Conservation (phyloP, 2,113 vertebrate species). For the Acanthochromis polyacanthus region DNA sequence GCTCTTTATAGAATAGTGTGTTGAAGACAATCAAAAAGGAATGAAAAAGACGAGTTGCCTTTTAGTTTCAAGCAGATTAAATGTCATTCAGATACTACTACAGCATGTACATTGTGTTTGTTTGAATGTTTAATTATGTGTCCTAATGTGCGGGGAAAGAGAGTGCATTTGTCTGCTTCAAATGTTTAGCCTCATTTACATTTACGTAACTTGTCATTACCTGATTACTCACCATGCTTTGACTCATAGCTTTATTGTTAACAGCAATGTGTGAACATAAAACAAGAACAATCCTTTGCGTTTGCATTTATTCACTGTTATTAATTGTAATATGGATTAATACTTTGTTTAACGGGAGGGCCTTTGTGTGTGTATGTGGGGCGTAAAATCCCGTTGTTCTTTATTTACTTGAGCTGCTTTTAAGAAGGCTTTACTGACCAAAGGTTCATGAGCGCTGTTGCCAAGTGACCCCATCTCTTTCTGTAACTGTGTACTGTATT, state of each 20-base stretch:
- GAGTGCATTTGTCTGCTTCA: constrained; percentile 41
- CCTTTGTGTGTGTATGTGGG: constrained; percentile 57
- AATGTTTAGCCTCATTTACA: constrained; percentile 66
- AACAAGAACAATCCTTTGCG: constrained; percentile 56
- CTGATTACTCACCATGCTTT: constrained; percentile 62
- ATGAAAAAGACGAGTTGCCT: constrained; percentile 18
- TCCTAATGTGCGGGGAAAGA: constrained; percentile 12
- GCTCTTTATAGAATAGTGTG: constrained; percentile 42
- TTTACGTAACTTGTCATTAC: constrained; percentile 66
- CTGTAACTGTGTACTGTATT: constrained; percentile 81
- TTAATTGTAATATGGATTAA: constrained; percentile 62
- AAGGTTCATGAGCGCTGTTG: constrained; percentile 72
- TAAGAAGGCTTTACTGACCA: constrained; percentile 74
- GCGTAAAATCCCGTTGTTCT: constrained; percentile 59
- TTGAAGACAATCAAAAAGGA: constrained; percentile 40
- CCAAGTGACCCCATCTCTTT: constrained; percentile 65
- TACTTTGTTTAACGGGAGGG: constrained; percentile 47
- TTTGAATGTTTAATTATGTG: constrained; percentile 48
- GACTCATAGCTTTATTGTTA: constrained; percentile 75
- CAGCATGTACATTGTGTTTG: constrained; percentile 50
- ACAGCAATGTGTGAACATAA: constrained; percentile 67
- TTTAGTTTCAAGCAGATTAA: constrained; percentile 32
- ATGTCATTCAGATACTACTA: constrained; percentile 40
- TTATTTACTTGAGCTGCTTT: constrained; percentile 80
- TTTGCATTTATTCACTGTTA: constrained; percentile 76